Percentiles rank a stretch among this genome's conserved stretches.
phyloP scores from a whole-genome alignment of 1,140 invertebrate species.

The Bicyclus anynana region DNA sequence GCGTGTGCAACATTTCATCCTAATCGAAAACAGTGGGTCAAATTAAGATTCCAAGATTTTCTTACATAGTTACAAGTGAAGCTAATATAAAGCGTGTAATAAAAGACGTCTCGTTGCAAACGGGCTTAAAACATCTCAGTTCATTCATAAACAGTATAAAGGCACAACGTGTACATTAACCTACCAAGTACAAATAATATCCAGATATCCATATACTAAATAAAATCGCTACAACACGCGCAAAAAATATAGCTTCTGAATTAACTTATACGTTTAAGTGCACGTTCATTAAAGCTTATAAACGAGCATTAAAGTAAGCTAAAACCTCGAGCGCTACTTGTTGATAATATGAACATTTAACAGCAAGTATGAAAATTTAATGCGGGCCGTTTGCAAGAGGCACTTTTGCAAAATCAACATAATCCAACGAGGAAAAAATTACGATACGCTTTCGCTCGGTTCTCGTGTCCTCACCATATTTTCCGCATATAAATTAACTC shows the following conservation, averaged over 20 bases:
- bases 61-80: no score
- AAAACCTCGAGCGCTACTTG: neutral
- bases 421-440: slow-evolving; percentile 31
- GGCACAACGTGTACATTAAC: no score
- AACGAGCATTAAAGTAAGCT: neutral
- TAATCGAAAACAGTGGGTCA: no score
- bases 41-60: no score
- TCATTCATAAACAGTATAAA: no score
- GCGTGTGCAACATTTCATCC: no score
- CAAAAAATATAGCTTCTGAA: no score
- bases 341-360: slow-evolving; percentile 2
- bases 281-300: neutral
- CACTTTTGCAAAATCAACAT: slow-evolving; percentile 28
- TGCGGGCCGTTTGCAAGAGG: slow-evolving; percentile 8
- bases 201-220: no score
- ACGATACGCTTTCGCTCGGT: slow-evolving; percentile 24
- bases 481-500: slow-evolving; percentile 54
- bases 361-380: slow-evolving; percentile 12
- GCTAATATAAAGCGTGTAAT: no score
- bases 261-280: neutral
- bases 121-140: no score
- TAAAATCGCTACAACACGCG: neutral
- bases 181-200: no score
- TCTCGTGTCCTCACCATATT: slow-evolving; percentile 43
- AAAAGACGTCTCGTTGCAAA: no score